These are phyloP conservation scores for Muscicapa striata DNA, from an alignment of 2,797 vertebrate genomes.

Conservation along the genomic window DNA sequence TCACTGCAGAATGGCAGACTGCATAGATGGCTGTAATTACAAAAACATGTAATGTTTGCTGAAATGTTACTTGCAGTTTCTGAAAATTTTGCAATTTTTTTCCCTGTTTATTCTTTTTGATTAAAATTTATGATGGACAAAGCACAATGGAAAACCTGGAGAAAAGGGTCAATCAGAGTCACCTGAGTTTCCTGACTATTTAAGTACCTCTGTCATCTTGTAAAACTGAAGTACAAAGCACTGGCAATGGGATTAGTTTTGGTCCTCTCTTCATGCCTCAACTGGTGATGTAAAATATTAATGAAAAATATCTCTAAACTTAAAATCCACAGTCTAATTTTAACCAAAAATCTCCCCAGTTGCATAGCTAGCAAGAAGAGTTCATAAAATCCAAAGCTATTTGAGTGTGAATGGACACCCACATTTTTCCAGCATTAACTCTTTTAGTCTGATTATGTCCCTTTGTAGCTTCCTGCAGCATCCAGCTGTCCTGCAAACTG, in stretches of 20 bases:
- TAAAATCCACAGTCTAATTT: background rate
- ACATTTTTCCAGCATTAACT: background rate
- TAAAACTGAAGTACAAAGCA: background rate
- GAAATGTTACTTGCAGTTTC: background rate
- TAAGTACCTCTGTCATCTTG: background rate
- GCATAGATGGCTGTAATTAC: background rate
- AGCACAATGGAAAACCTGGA: background rate
- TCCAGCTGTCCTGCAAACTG: background rate
- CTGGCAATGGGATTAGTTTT: background rate
- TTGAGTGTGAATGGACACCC: rapidly evolving
- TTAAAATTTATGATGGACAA: background rate
- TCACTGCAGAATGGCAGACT: background rate
- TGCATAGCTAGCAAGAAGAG: background rate
- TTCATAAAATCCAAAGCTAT: background rate
- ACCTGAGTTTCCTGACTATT: background rate
- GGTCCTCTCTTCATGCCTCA: background rate
- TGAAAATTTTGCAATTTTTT: background rate
- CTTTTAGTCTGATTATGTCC: background rate
- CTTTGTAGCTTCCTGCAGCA: background rate
- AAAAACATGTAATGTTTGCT: background rate
- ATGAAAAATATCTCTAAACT: background rate
- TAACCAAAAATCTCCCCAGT: background rate
- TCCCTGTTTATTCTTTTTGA: background rate
- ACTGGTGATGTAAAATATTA: background rate
- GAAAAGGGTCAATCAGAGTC: background rate